Base-by-base conservation (phyloP, 1,140 invertebrate genomes). In the Microvelia longipes region DNA sequence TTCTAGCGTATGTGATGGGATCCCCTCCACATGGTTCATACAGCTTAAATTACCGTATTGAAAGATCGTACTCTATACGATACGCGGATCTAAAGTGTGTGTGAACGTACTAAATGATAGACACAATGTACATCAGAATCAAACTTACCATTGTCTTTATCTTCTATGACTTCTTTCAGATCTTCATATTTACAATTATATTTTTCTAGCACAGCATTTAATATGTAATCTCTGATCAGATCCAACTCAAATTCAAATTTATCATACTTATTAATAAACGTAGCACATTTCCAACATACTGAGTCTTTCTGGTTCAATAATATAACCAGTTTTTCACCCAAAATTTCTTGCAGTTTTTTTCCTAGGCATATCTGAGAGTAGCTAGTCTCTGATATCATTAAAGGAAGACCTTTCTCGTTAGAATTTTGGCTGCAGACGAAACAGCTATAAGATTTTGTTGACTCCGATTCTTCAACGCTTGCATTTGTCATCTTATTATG, bases 251-350 rank as follows among this genome's bases (percentile, higher is more conserved):
- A 30, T 60, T 72, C 71, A 29, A 27, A 72, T 66, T 68, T 68
- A 29, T 72, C 71, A 13, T 70, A 27, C 66, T 68, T 65, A 68
- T 72, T 72, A 25, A 72, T 68, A 62, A n/a, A 68, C n/a, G 28
- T 68, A 26, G 71, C 71, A 64, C 71, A 72, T 28, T 64, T 65
- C 71, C 71, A 72, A 63, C 71, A 72, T 11, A 72, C 62, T 1
- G 50, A 24, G 28, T 72, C 71, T 50, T 70, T 70, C 1, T 25
- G 29, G 19, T 35, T 63, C 26, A 70, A 60, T 19, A 72, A 63
- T 15, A 72, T 60, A 13, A 70, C 25, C 35, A 67, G 69, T 66
- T 70, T 70, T 1, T 67, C 29, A 30, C 71, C 67, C 11, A 72
- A 24, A 35, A 72, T 70, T 70, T 72, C 71, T 63, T 72, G 71